phyloP scores from a whole-genome alignment of 2,113 vertebrate species.

The Colossoma macropomum region DNA sequence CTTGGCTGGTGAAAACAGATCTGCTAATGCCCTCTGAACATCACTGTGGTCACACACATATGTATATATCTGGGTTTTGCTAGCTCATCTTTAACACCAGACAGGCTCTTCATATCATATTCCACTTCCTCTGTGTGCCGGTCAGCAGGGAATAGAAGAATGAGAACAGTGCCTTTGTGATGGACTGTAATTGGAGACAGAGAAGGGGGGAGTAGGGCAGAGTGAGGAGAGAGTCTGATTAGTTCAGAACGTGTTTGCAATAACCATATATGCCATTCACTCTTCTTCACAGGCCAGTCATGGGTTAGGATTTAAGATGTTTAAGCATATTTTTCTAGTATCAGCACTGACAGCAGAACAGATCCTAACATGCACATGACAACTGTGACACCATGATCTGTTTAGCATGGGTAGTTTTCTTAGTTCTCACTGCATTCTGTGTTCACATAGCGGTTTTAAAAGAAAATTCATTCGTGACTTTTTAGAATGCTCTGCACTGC shows the following conservation, averaged over 20 bases:
- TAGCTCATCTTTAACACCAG: background rate
- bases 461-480: background rate
- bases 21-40: too few species aligned
- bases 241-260: constrained; percentile 4
- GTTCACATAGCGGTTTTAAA: too few species aligned
- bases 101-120: constrained; percentile 23
- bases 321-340: background rate
- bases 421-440: too few species aligned
- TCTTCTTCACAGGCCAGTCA: background rate
- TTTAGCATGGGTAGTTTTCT: background rate
- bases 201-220: background rate
- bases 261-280: background rate
- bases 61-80: background rate
- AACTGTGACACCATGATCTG: background rate
- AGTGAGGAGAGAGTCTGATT: constrained; percentile 4
- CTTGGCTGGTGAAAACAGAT: constrained; percentile 15
- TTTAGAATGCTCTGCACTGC: too few species aligned
- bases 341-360: too few species aligned
- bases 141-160: constrained; percentile 30
- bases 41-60: background rate
- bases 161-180: constrained; percentile 10
- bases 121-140: constrained; percentile 1
- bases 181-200: constrained; percentile 9
- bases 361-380: too few species aligned
- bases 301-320: background rate